Percentiles rank a stretch among this genome's conserved stretches.
These are phyloP conservation scores for Thelaira solivaga DNA, from an alignment of 2,888 invertebrate genomes.

Conservation along the genomic window DNA sequence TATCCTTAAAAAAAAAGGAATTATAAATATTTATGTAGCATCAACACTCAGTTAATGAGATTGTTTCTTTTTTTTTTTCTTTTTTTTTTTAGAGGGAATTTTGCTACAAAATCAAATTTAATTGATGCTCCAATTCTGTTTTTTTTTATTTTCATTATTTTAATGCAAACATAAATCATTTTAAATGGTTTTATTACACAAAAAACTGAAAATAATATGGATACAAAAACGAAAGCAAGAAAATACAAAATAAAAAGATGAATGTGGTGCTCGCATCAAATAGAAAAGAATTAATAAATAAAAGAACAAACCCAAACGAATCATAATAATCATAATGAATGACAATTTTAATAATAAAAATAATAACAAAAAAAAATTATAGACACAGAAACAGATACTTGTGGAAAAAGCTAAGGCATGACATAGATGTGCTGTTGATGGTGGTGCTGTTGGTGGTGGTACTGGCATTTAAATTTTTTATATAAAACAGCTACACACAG, in stretches of 20 bases:
- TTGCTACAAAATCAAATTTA: constrained; percentile 52
- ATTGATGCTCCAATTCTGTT: constrained; percentile 48
- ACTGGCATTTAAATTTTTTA: constrained; percentile 27
- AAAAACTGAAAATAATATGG: constrained; percentile 27
- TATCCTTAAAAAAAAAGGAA: not conserved
- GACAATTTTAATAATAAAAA: constrained; percentile 41
- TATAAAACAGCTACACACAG: not conserved
- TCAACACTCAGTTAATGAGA: constrained; percentile 17
- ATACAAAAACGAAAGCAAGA: constrained; percentile 8
- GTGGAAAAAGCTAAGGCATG: not conserved
- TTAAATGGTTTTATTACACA: constrained; percentile 54
- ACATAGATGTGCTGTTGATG: not conserved
- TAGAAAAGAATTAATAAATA: constrained; percentile 18
- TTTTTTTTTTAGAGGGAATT: not conserved
- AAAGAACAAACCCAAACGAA: constrained; percentile 10
- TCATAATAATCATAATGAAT: constrained; percentile 43
- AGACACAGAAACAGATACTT: not conserved
- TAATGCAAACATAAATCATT: constrained; percentile 58
- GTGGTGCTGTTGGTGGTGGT: constrained; percentile 14
- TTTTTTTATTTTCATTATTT: constrained; percentile 30
- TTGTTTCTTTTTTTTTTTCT: not conserved
- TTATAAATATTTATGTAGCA: too few species aligned
- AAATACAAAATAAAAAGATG: constrained; percentile 18
- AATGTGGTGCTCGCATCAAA: not conserved
- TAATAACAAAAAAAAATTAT: not conserved